Evolutionary conservation across 2,113 vertebrate species (phyloP).

Genomic region (Otis tarda): DNA sequence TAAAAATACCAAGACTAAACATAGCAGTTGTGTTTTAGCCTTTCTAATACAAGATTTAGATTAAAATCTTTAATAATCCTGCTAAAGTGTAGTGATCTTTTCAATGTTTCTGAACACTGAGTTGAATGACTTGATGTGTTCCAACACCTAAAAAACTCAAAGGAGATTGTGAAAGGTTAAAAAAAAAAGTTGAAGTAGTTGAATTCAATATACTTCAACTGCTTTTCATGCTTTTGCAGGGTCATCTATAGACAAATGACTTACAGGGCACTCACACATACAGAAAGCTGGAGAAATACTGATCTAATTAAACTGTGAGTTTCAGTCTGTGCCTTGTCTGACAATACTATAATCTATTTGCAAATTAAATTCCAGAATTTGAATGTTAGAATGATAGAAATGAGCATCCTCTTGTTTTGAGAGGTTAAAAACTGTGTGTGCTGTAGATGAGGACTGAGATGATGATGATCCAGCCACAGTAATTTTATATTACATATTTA

Average conservation of each 20-base stretch:
- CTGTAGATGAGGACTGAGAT: background rate
- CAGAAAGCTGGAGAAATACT: background rate
- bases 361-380: background rate
- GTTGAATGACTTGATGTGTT: background rate
- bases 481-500: background rate
- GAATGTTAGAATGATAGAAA: background rate
- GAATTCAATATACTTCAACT: background rate
- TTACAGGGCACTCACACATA: background rate
- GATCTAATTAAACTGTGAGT: background rate
- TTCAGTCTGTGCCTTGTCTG: background rate
- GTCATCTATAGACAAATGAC: background rate
- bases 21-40: background rate
- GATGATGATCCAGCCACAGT: background rate
- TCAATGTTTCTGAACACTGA: background rate
- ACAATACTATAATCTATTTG: background rate
- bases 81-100: background rate
- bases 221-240: background rate
- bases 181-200: background rate
- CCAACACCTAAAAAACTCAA: background rate
- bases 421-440: background rate
- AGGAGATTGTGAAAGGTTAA: background rate
- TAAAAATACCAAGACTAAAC: background rate
- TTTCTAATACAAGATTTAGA: background rate
- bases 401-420: background rate
- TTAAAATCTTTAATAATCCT: background rate